Base-by-base conservation (phyloP, 2,797 vertebrate genomes). In the Paramormyrops hopkinsi region DNA sequence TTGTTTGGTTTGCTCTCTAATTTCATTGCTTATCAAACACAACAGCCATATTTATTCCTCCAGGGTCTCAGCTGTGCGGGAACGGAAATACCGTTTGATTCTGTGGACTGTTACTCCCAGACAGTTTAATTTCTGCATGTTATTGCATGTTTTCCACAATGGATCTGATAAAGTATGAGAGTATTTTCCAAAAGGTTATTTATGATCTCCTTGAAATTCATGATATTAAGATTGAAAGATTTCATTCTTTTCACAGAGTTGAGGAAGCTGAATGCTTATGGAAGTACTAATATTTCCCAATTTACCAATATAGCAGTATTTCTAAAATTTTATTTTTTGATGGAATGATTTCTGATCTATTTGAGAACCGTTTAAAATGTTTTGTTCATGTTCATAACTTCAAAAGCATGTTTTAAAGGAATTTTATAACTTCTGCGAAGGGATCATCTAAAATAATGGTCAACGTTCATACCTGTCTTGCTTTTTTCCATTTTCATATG, bases 1-100 rank as follows among this genome's bases (percentile, higher is more conserved):
- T 29, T 76, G 19, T 83, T 89, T 89, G 82, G 56, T 89, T 44
- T 87, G 84, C 84, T 89, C 86, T 50, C 84, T 25, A 44, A 76
- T 87, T 86, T 48, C 46, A 65, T 86, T 89, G 82, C 83, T 86
- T 89, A 29, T 73, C 56, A 65, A 62, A 51, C 48, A 12, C 56
- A 69, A 22, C 12, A 7, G 82, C 46, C 83, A 22, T 86, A 29
- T 86, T 83, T 73, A 50, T 44, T 89, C 56, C 56, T 85, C 25
- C 46, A 50, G 44, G 56, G 46, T 89, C 41, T 82, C 73, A 56
- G 73, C 50, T 56, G 88, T 19, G 8, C 29, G 12, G 50, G 51
- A n/a, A 25, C 44, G 73, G 33, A 82, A 46, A 82, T 46, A 82
- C 19, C 2, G 17, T 41, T 79, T 41, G 76, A 82, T 82, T 46